Base-by-base conservation (phyloP, 92 coral and sea anemone species). In the Metridium senile region DNA sequence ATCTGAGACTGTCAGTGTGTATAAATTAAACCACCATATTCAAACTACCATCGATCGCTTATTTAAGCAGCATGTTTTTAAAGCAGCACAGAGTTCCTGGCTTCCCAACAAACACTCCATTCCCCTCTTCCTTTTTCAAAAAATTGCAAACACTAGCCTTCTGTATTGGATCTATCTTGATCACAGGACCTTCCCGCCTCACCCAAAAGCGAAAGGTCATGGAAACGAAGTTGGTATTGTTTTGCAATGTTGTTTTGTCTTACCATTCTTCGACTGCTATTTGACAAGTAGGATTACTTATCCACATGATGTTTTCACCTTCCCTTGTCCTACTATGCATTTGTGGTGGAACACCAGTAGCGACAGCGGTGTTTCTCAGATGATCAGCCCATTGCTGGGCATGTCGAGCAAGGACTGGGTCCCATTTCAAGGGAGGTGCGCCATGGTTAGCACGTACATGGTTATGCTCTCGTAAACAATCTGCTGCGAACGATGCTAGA, bases 341-440 rank as follows among this genome's bases (percentile, higher is more conserved):
- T 17, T 18, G 20, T 17, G 47, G 62, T 20, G 73, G 45, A 18
- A 52, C 61, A 16, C 31, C 54, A n/a, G n/a, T 9, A n/a, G n/a
- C n/a, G n/a, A n/a, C n/a, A 7, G 51, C 51, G 51, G 7, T 16
- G 1, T 22, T 9, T 30, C 47, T 46, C 46, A 82, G 47, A 10
- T 75, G 17, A 4, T 75, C 34, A 4, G 87, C 87, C 87, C 87
- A 82, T 35, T 39, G 39, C 66, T 66, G 68, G 8, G 87, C 87
- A 26, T 75, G 62, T 27, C 51, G 18, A 17, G 87, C 82, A 57
- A 82, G 82, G 39, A 22, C 58, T 19, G 66, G 23, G 56, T 75
- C 82, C 87, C 87, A 82, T 23, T 34, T 26, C 53, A 82, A 56
- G 13, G 68, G 68, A 0, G 69, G 23, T 1, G 87, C 87, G 26